Percentiles rank a stretch among this genome's conserved stretches.
These are phyloP conservation scores for Pasiphila rectangulata DNA, from an alignment of 2,888 invertebrate genomes.

Conservation along the genomic window DNA sequence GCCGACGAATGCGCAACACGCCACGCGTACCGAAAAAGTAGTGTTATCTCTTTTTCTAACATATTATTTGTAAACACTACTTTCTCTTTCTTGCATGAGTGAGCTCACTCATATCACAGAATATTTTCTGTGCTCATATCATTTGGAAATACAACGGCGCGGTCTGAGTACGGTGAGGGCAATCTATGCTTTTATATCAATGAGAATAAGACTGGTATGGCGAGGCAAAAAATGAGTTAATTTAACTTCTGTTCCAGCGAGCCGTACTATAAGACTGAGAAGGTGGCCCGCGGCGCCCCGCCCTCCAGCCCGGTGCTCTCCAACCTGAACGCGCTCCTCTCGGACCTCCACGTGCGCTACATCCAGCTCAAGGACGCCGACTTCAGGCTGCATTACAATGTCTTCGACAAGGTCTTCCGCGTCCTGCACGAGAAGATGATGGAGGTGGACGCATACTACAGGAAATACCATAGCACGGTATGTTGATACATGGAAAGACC, in stretches of 20 bases:
- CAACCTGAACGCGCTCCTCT: conserved; percentile 53
- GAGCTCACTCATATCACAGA: too few relatives aligned
- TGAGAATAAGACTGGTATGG: too few relatives aligned
- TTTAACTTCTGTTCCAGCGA: conserved; percentile 13
- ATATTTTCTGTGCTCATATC: too few relatives aligned
- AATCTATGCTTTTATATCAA: too few relatives aligned
- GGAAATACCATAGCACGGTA: conserved; percentile 58
- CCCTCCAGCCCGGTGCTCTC: conserved; percentile 42
- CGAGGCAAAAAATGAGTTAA: background rate
- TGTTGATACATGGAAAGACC: conserved; percentile 31
- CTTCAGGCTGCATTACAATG: conserved; percentile 51
- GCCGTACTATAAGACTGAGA: conserved; percentile 7
- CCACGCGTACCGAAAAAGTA: too few relatives aligned
- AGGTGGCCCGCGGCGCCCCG: conserved; percentile 30
- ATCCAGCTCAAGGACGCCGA: conserved; percentile 49
- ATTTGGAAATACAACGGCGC: too few relatives aligned
- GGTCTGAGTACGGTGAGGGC: too few relatives aligned
- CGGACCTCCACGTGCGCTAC: conserved; percentile 52
- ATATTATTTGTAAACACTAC: too few relatives aligned
- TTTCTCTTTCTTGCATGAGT: too few relatives aligned
- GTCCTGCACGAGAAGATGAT: conserved; percentile 57
- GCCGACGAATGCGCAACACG: too few relatives aligned
- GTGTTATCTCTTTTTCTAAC: too few relatives aligned
- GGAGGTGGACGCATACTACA: conserved; percentile 56
- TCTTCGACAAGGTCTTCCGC: conserved; percentile 52